These are phyloP conservation scores for Parauchenoglanis punctatus DNA, from an alignment of 2,797 vertebrate genomes.

Conservation along the genomic window DNA sequence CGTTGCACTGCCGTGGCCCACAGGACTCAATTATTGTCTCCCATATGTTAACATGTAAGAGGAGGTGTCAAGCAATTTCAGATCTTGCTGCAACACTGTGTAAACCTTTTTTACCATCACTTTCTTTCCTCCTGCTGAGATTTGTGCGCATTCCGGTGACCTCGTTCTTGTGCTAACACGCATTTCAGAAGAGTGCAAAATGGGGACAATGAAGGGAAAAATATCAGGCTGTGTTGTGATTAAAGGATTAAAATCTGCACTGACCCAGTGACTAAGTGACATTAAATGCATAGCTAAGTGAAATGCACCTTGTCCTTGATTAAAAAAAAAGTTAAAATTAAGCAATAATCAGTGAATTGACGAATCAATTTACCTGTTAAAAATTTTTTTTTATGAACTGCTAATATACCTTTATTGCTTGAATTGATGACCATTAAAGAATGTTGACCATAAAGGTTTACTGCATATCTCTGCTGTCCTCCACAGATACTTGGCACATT, in stretches of 20 bases:
- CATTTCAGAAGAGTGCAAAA: neutral
- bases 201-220: neutral
- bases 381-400: constrained; percentile 59
- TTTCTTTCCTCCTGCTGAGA: constrained; percentile 23
- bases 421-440: neutral
- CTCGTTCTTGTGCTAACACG: constrained; percentile 20
- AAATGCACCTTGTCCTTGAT: constrained; percentile 2
- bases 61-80: constrained; percentile 54
- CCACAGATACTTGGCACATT: neutral
- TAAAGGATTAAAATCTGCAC: constrained; percentile 27
- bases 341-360: constrained; percentile 29
- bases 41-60: constrained; percentile 60
- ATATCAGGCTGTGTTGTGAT: neutral
- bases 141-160: constrained; percentile 21
- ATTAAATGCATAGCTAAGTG: neutral
- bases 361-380: constrained; percentile 24
- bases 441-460: neutral
- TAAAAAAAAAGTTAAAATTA: neutral
- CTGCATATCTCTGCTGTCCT: neutral
- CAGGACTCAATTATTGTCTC: constrained; percentile 60
- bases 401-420: neutral
- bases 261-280: constrained; percentile 29
- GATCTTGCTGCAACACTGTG: constrained; percentile 53
- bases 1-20: constrained; percentile 50
- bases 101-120: constrained; percentile 42